Percentiles rank a stretch among this genome's conserved stretches.
Conservation (phyloP, 2,113 vertebrate species). For the Athene cunicularia region DNA sequence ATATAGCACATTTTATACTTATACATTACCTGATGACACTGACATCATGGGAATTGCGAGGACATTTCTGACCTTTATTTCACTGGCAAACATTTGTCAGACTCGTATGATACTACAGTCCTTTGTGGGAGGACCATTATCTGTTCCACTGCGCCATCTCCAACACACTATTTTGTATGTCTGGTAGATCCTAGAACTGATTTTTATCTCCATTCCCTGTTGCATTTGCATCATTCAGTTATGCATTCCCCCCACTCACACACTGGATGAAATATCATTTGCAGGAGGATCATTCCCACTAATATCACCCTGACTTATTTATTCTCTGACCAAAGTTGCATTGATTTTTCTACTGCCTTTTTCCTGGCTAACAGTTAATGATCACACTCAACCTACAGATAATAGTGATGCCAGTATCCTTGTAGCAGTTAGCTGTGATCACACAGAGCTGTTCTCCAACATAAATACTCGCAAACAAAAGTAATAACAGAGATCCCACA, state of each 20-base stretch:
- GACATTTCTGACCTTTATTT: not conserved
- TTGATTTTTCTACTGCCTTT: slow-evolving; percentile 27
- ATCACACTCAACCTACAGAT: not conserved
- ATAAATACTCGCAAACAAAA: not conserved
- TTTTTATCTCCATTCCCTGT: not conserved
- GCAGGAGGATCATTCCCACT: not conserved
- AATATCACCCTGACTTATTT: not conserved
- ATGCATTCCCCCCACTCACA: not conserved
- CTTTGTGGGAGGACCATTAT: not conserved
- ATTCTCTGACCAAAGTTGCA: not conserved
- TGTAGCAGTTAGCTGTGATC: not conserved
- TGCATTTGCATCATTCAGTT: not conserved
- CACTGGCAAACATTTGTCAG: not conserved
- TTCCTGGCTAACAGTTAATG: slow-evolving; percentile 17
- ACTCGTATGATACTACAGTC: not conserved
- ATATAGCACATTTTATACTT: not conserved
- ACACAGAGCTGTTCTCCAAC: not conserved
- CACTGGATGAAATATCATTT: not conserved
- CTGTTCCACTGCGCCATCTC: not conserved
- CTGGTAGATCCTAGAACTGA: not conserved
- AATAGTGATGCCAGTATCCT: slow-evolving; percentile 12
- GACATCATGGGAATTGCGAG: not conserved
- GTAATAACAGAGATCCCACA: not conserved
- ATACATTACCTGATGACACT: not conserved
- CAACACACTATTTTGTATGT: not conserved